Conservation (phyloP, 2,888 invertebrate genomes). For the Latrodectus elegans region DNA sequence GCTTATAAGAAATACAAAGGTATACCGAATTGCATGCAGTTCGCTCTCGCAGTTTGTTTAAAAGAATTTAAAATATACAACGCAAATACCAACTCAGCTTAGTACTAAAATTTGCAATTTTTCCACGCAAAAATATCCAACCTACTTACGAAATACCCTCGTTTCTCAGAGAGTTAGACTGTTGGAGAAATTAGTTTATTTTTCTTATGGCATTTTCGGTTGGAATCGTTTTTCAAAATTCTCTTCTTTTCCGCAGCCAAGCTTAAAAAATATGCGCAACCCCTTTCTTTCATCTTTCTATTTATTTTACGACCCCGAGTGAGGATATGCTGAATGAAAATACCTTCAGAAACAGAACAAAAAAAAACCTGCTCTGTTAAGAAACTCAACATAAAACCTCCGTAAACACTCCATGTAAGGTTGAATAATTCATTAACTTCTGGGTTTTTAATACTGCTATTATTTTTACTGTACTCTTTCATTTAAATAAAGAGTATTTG, state of each 20-base stretch:
- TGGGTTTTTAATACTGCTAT: not conserved
- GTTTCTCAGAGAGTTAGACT: not conserved
- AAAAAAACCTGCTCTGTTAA: constrained; percentile 27
- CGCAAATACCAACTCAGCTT: not conserved
- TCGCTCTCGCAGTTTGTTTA: too few relatives aligned
- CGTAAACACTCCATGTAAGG: constrained; percentile 30
- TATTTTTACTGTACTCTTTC: not conserved
- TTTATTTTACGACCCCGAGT: constrained; percentile 20
- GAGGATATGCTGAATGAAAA: constrained; percentile 27
- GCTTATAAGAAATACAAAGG: too few relatives aligned
- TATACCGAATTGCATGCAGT: too few relatives aligned
- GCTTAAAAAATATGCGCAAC: not conserved
- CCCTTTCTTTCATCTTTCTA: constrained; percentile 2
- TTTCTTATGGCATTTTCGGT: not conserved
- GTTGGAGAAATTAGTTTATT: not conserved
- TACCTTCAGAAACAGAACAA: constrained; percentile 15
- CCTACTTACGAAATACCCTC: not conserved
- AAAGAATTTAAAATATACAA: not conserved
- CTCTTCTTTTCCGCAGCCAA: not conserved
- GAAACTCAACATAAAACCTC: constrained; percentile 24
- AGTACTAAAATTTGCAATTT: not conserved
- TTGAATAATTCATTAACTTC: constrained; percentile 54
- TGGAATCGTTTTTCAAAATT: not conserved
- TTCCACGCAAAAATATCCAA: not conserved
- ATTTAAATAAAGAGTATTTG: not conserved